Evolutionary conservation across 1,140 invertebrate species (phyloP), one percentile per base, ranked within the genome.

Genomic region (Apis dorsata): DNA sequence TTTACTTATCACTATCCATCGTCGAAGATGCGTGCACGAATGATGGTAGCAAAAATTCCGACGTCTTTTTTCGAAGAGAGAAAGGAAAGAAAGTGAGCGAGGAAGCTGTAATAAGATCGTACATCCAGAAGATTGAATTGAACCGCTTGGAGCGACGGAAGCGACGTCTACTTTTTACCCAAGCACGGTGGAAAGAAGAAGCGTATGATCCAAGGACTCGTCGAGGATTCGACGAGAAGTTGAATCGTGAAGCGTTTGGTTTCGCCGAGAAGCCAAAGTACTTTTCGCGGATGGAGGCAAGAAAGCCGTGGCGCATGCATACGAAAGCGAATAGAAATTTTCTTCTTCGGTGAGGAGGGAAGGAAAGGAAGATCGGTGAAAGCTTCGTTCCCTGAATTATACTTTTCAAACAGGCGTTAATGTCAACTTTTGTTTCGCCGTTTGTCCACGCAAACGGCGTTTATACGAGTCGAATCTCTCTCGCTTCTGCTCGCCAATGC

Each of bases 101-200:
- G 10, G 51, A 19, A 19, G 2, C 13, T 28, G 17, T 28, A 34
- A 5, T 28, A 28, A 13, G 62, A 24, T 63, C n/a, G n/a, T 53
- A 17, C 15, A 28, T 13, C 49, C 1, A 55, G 15, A 12, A 77
- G 65, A 83, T 84, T 68, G 83, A 81, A 88, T 85, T 71, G 66
- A 68, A 80, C 65, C 13, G 71, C 75, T 68, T 73, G 83, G 69
- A 83, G 51, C 21, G 4, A 28, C 63, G 68, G 69, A 79, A 79
- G 57, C 75, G 49, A 60, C 76, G 68, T 68, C 71, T 74, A 65
- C 57, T 86, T 86, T 84, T 84, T 80, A 74, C 57, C 21, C 15
- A 2, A 74, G 55, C 82, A 13, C 34, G 34, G 51, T 74, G 59
- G 63, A 66, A 60, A 77, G 72, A 77, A 28, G 62, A 21, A 28